phyloP scores from a whole-genome alignment of 2,113 vertebrate genomes.

The Pipra filicauda region DNA sequence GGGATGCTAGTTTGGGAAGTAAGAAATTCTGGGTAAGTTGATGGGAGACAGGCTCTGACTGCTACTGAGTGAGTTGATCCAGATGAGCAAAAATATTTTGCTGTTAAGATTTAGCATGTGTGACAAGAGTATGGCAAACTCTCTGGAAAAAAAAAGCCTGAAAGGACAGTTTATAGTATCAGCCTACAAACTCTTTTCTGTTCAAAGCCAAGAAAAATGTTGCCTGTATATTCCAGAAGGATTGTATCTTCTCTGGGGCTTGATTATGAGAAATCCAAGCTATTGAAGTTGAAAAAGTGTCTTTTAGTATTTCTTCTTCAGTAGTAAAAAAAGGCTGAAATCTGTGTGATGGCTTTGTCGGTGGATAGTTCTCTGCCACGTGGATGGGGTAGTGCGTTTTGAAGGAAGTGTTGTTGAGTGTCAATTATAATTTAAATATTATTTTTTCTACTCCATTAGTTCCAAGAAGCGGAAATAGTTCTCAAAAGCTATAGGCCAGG shows the following conservation, averaged over 20 bases:
- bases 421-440: not conserved
- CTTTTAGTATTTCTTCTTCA: not conserved
- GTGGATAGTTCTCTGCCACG: not conserved
- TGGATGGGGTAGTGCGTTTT: not conserved
- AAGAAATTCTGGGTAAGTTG: not conserved
- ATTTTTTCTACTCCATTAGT: not conserved
- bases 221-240: not conserved
- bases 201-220: not conserved
- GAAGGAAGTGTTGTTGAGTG: not conserved
- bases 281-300: not conserved
- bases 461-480: not conserved
- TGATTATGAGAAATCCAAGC: not conserved
- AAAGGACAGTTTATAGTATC: not conserved
- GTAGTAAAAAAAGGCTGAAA: not conserved
- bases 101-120: not conserved
- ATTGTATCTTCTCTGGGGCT: not conserved
- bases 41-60: not conserved
- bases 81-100: slow-evolving; percentile 33
- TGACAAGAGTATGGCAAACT: not conserved
- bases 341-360: not conserved
- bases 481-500: not conserved
- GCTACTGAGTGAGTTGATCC: not conserved
- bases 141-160: not conserved
- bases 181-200: not conserved
- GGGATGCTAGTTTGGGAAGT: not conserved